Conservation (phyloP, 2,888 invertebrate species). For the Melolontha melolontha region DNA sequence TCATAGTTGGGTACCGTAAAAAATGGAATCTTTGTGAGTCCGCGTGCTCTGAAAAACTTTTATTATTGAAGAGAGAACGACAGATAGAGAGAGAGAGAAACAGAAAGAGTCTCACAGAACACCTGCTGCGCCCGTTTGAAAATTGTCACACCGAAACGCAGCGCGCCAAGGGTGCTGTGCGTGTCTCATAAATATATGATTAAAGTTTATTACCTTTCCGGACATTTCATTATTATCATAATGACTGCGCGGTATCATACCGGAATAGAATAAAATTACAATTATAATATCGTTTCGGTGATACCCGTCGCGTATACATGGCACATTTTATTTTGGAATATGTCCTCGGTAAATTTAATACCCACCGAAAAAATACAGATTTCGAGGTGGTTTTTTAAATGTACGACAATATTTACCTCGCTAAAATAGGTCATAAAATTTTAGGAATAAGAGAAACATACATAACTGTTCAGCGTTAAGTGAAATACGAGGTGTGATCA, state of each 20-base stretch:
- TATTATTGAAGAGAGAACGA: neutral
- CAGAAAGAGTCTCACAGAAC: conserved; percentile 13
- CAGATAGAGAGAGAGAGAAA: no score
- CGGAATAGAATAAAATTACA: conserved; percentile 40
- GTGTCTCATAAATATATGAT: conserved; percentile 41
- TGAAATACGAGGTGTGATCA: no score
- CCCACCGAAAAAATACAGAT: conserved; percentile 24
- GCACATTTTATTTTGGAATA: conserved; percentile 20
- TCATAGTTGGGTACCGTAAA: neutral
- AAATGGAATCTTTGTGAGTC: conserved; percentile 13
- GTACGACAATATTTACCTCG: neutral
- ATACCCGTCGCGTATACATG: conserved; percentile 31
- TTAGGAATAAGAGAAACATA: neutral
- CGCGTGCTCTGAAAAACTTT: conserved; percentile 8
- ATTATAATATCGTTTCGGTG: conserved; percentile 38
- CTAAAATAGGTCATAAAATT: conserved; percentile 27
- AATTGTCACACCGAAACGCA: conserved; percentile 38
- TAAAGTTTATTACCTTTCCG: conserved; percentile 42
- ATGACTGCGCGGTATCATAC: conserved; percentile 38
- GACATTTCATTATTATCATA: conserved; percentile 40
- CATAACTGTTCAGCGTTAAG: no score
- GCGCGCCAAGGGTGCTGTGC: conserved; percentile 19
- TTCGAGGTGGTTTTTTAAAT: conserved; percentile 4
- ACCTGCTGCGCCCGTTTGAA: conserved; percentile 44
- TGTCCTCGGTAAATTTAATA: conserved; percentile 27